Conservation (phyloP, 1,140 invertebrate species). For the Euglossa dilemma region DNA sequence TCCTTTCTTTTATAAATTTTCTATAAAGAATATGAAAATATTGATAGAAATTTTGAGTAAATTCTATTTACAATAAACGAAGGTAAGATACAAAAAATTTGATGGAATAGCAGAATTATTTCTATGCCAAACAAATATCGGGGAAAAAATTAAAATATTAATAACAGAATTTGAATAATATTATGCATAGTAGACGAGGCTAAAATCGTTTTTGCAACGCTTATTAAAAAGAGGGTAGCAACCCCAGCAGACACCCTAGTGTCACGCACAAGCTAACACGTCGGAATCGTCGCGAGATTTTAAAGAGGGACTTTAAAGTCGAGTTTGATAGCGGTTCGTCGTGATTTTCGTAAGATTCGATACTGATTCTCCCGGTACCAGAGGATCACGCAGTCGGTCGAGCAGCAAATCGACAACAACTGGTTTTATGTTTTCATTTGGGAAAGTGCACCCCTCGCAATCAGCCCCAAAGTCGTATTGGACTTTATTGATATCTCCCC, state of each 20-base stretch:
- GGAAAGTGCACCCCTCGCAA: constrained; percentile 60
- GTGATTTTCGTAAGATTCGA: constrained; percentile 45
- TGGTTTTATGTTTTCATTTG: constrained; percentile 68
- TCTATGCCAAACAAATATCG: too few relatives aligned
- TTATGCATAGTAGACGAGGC: neutral
- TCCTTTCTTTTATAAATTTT: too few relatives aligned
- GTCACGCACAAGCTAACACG: neutral
- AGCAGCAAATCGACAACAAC: constrained; percentile 62
- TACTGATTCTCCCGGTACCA: constrained; percentile 48
- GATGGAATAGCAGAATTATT: too few relatives aligned
- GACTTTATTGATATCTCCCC: constrained; percentile 48
- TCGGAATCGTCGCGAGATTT: constrained; percentile 27
- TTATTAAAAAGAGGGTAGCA: neutral
- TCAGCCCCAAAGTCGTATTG: constrained; percentile 41
- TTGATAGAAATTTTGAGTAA: too few relatives aligned
- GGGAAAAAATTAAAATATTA: neutral
- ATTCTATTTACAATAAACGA: too few relatives aligned
- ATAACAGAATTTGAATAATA: too few relatives aligned
- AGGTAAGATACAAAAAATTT: too few relatives aligned
- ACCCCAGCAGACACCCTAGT: neutral
- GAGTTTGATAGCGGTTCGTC: constrained; percentile 45
- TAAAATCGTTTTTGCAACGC: neutral
- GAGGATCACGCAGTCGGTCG: constrained; percentile 51
- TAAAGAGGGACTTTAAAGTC: constrained; percentile 56
- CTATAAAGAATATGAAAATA: too few relatives aligned